phyloP scores from a whole-genome alignment of 2,797 vertebrate genomes.

The Enteromius treurensis region DNA sequence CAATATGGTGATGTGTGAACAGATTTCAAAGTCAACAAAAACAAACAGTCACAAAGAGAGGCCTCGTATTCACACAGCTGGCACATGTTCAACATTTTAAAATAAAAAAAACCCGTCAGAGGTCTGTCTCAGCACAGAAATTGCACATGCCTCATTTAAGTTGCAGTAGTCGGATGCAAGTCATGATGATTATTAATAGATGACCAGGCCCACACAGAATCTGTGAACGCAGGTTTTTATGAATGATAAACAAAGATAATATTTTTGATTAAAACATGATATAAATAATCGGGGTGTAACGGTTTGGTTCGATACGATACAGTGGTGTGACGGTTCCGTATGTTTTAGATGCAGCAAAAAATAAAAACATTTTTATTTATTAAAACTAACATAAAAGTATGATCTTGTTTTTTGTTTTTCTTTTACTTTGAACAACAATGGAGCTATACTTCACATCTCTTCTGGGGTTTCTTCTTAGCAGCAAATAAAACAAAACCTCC shows the following conservation, averaged over 20 bases:
- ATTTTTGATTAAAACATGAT: background rate
- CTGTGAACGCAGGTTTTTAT: background rate
- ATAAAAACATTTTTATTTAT: too few relatives aligned
- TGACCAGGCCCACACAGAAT: slow-evolving; percentile 18
- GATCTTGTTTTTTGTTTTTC: too few relatives aligned
- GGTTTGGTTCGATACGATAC: too few relatives aligned
- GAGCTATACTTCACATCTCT: too few relatives aligned
- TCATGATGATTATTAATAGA: slow-evolving; percentile 3
- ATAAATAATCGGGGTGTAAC: too few relatives aligned
- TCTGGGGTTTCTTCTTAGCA: too few relatives aligned
- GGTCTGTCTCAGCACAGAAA: background rate
- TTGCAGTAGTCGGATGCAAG: background rate
- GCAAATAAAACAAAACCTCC: too few relatives aligned
- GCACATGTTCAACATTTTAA: background rate
- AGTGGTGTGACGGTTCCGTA: too few relatives aligned
- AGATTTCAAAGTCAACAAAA: slow-evolving; percentile 14
- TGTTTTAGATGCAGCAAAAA: too few relatives aligned
- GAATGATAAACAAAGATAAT: background rate
- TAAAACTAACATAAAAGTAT: too few relatives aligned
- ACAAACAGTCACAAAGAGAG: background rate
- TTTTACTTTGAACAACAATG: too few relatives aligned
- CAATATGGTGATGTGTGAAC: slow-evolving; percentile 16
- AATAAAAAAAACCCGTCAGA: background rate
- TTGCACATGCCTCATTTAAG: background rate
- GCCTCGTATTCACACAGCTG: background rate